Evolutionary conservation across 2,888 invertebrate genomes (phyloP).

Genomic region (Drosophila quinaria): DNA sequence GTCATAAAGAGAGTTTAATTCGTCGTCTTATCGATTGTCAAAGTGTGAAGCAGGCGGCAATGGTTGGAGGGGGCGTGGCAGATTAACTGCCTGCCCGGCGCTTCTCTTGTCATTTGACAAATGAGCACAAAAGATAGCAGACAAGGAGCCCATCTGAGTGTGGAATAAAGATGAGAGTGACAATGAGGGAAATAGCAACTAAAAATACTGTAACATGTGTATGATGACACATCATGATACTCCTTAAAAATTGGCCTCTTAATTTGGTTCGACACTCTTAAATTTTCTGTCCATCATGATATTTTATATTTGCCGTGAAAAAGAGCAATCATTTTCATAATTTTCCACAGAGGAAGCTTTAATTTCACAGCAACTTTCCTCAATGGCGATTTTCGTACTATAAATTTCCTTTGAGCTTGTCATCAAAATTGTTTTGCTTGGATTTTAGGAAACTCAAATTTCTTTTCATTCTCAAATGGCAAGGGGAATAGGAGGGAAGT

Average conservation of each 20-base stretch:
- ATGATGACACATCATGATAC: not conserved
- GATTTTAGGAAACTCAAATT: slow-evolving; percentile 28
- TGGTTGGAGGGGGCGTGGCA: not conserved
- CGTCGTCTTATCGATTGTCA: slow-evolving; percentile 51
- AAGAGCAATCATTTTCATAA: not conserved
- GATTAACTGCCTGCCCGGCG: not conserved
- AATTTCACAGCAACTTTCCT: slow-evolving; percentile 3
- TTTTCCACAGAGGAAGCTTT: slow-evolving; percentile 1
- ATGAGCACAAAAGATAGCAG: slow-evolving; percentile 39
- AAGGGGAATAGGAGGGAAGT: not conserved
- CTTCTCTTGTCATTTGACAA: slow-evolving; percentile 41
- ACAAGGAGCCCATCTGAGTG: slow-evolving; percentile 5
- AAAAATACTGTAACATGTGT: not conserved
- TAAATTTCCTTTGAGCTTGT: slow-evolving; percentile 9
- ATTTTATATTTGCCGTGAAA: not conserved
- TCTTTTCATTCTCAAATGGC: slow-evolving; percentile 25
- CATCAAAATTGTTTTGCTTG: slow-evolving; percentile 11
- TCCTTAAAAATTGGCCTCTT: not conserved
- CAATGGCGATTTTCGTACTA: not conserved
- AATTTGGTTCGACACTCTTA: not conserved
- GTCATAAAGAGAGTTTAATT: slow-evolving; percentile 48
- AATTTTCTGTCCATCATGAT: not conserved
- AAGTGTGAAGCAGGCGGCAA: not conserved
- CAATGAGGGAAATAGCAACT: not conserved
- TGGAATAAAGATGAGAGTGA: slow-evolving; percentile 1